Conservation (phyloP, 2,797 vertebrate genomes). For the Manis pentadactyla region DNA sequence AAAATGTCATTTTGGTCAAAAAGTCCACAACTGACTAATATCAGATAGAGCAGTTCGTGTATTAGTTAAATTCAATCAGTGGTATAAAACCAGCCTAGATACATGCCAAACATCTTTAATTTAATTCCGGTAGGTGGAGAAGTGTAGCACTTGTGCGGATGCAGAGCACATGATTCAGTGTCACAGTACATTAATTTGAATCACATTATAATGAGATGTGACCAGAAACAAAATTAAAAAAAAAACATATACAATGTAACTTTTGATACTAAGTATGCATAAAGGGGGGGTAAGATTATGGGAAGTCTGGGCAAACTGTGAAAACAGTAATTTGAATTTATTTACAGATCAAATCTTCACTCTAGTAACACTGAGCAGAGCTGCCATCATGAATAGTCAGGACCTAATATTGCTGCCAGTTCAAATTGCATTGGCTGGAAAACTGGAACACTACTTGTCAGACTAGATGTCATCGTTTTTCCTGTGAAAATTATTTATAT, state of each 20-base stretch:
- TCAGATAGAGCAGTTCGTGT: neutral
- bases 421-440: slow-evolving; percentile 19
- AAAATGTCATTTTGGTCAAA: slow-evolving; percentile 38
- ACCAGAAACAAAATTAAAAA: slow-evolving; percentile 32
- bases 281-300: neutral
- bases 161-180: neutral
- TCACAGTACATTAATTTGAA: neutral
- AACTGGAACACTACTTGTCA: slow-evolving; percentile 38
- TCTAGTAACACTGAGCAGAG: slow-evolving; percentile 15
- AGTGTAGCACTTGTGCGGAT: neutral
- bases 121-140: slow-evolving; percentile 29
- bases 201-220: slow-evolving; percentile 36
- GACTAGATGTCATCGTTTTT: neutral
- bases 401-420: slow-evolving; percentile 31
- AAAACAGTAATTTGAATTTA: slow-evolving; percentile 63
- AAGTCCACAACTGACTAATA: slow-evolving; percentile 12
- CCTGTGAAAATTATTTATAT: slow-evolving; percentile 50
- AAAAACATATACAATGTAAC: neutral
- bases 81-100: neutral
- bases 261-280: neutral
- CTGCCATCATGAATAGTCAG: slow-evolving; percentile 29
- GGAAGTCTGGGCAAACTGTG: neutral
- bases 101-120: neutral
- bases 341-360: slow-evolving; percentile 60
- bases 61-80: slow-evolving; percentile 2